Percentiles rank a stretch among this genome's conserved stretches.
Conservation (phyloP, 2,888 invertebrate genomes). For the Saturnia pavonia region DNA sequence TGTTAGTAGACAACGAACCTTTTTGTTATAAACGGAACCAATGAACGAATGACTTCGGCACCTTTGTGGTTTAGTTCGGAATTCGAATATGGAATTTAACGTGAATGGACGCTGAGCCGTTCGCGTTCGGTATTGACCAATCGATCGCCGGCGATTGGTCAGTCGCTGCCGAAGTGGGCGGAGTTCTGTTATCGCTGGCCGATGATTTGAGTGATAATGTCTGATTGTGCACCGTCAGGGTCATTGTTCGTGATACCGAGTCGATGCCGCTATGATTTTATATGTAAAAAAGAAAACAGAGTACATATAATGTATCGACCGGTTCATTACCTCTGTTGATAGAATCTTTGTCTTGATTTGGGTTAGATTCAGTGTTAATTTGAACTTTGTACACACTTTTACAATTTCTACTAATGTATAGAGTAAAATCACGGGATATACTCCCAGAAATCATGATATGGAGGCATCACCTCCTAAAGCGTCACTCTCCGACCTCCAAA, state of each 20-base stretch:
- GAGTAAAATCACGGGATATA: neutral
- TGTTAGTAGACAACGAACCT: neutral
- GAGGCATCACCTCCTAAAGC: neutral
- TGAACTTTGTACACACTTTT: no score
- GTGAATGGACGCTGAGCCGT: constrained; percentile 27
- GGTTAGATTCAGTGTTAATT: no score
- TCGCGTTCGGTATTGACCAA: constrained; percentile 63
- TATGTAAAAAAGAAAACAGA: no score
- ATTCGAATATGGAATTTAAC: constrained; percentile 4
- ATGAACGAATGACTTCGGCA: neutral
- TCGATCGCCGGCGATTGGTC: constrained; percentile 75
- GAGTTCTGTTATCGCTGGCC: constrained; percentile 56
- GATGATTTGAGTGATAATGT: constrained; percentile 50
- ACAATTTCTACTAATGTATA: no score
- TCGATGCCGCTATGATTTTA: no score
- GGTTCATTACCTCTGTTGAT: no score
- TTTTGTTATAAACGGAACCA: neutral
- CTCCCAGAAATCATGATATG: neutral
- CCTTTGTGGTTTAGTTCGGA: constrained; percentile 22
- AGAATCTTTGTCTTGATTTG: no score
- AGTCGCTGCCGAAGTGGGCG: constrained; percentile 57
- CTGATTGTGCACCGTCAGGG: constrained; percentile 35
- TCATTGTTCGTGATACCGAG: neutral
- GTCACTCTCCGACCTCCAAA: constrained; percentile 26
- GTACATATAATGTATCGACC: no score